Evolutionary conservation across 2,113 vertebrate species (phyloP), one percentile per base, ranked within the genome.

Genomic region (Pyrgilauda ruficollis): DNA sequence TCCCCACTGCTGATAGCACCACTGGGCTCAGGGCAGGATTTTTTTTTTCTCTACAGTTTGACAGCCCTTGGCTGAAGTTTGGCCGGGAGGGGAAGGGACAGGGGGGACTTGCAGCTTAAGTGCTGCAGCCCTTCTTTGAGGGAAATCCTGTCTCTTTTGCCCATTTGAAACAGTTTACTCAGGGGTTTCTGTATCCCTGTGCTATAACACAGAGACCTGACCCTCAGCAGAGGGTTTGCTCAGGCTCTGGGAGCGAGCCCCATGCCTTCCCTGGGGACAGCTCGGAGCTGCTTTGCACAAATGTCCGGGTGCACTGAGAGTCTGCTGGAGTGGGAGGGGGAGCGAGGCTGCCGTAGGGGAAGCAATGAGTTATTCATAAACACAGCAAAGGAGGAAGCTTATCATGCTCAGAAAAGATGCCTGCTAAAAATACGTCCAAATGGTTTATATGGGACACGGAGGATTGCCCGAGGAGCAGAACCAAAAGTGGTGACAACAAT

Each of bases 351-450:
- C 72, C 24, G 41, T 37, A 4, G 7, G 73, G 75, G 44, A 84
- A 56, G 53, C 62, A 72, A 10, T 2, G 59, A 84, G 78, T 67
- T 95, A 66, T 89, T 95, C 92, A 66, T 62, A 80, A 80, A 35
- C 61, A 56, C 55, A 23, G 70, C 46, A 52, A 74, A 92, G 52
- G 80, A 94, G 88, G 89, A 70, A 78, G 63, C 41, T 61, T 66
- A 70, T 73, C 37, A 72, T 0, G 2, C 63, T 88, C 53, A 53
- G 78, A 90, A 93, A 84, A 94, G 90, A 77, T 16, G 69, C 61
- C 79, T 93, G 44, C 82, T 96, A 96, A 90, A 95, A 93, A 91
- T 93, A 93, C 0, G 3, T 81, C 63, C 56, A 52, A 90, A 75
- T 75, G 82, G 52, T 62, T 90, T 94, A 52, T 55, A 67, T 52